These are phyloP conservation scores for Rhea pennata DNA, from an alignment of 2,113 vertebrate genomes.

Conservation along the genomic window DNA sequence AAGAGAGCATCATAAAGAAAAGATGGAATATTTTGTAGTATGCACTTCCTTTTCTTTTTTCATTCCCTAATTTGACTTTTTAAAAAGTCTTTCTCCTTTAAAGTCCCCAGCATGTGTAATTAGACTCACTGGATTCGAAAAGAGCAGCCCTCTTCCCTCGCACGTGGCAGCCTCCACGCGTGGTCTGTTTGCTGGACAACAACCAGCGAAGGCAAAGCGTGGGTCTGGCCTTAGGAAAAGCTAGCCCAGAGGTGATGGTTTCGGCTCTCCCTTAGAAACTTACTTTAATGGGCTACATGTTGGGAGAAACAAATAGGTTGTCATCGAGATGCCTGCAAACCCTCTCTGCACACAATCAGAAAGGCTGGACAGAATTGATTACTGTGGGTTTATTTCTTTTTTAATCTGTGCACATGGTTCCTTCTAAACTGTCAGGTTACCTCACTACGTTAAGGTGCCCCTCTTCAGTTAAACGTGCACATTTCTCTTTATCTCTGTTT, in stretches of 20 bases:
- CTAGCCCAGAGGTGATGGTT: background rate
- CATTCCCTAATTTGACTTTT: background rate
- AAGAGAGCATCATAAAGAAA: background rate
- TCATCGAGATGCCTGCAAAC: background rate
- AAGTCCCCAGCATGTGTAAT: background rate
- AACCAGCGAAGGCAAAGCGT: background rate
- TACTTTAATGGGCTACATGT: background rate
- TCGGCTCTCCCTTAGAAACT: background rate
- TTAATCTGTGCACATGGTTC: background rate
- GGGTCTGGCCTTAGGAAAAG: background rate
- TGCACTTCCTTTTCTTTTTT: background rate
- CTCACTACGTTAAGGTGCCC: background rate
- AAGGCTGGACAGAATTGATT: background rate
- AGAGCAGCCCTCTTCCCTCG: background rate
- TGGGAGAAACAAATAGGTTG: background rate
- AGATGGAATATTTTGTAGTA: background rate
- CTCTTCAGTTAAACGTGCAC: background rate
- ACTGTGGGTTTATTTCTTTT: background rate
- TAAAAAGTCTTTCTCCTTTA: background rate
- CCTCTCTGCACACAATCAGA: background rate
- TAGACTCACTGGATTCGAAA: background rate
- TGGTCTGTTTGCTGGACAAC: background rate
- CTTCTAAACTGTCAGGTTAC: background rate
- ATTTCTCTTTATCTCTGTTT: background rate
- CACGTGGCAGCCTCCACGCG: accelerated